These are phyloP conservation scores for Ammodytes dubius DNA, from an alignment of 2,113 vertebrate species.

Conservation along the genomic window DNA sequence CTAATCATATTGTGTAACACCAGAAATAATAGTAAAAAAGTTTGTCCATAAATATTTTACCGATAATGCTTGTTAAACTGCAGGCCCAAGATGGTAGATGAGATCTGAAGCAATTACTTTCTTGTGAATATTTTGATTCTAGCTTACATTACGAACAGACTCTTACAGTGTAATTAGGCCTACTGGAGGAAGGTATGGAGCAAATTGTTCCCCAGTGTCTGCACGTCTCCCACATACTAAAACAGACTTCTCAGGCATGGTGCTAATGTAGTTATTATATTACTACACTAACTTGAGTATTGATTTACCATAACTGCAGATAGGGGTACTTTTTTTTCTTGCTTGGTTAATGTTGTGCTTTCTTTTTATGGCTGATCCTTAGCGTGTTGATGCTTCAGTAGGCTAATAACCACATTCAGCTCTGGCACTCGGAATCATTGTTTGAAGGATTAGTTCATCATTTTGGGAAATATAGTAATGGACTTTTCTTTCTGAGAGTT, in stretches of 20 bases:
- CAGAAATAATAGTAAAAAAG: constrained; percentile 20
- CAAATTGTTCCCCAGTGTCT: constrained; percentile 69
- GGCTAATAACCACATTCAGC: background rate
- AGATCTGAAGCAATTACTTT: constrained; percentile 54
- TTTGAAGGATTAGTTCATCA: constrained; percentile 4
- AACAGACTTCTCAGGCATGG: constrained; percentile 53
- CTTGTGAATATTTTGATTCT: constrained; percentile 59
- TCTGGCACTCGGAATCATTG: background rate
- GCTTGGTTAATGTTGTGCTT: constrained; percentile 59
- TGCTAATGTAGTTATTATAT: constrained; percentile 70
- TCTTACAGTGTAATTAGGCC: constrained; percentile 54
- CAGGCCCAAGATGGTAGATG: constrained; percentile 9
- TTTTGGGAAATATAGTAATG: constrained; percentile 1
- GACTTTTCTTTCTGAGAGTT: background rate
- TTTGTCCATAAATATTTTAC: background rate
- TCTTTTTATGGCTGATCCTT: constrained; percentile 63
- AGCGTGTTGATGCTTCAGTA: constrained; percentile 17
- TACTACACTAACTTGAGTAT: constrained; percentile 74
- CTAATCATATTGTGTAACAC: constrained; percentile 18
- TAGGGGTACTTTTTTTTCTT: constrained; percentile 52
- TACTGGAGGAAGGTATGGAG: constrained; percentile 57
- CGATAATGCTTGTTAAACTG: background rate
- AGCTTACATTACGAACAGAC: constrained; percentile 46
- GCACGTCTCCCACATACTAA: constrained; percentile 54
- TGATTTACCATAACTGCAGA: constrained; percentile 74